Conservation (phyloP, 2,888 invertebrate genomes). For the Ischnus inquisitorius region DNA sequence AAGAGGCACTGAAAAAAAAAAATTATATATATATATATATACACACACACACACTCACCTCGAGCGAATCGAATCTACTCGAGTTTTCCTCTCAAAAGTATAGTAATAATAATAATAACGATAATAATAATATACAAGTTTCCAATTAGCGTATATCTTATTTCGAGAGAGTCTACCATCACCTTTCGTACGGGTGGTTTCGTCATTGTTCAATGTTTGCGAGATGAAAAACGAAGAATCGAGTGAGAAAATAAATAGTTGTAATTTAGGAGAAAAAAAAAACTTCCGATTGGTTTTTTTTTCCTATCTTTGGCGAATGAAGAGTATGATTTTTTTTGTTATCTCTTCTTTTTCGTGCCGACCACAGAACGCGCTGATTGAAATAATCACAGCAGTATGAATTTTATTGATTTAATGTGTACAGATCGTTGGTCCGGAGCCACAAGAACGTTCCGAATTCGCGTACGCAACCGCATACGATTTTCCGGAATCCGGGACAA, state of each 20-base stretch:
- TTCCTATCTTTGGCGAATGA: slow-evolving; percentile 25
- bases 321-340: slow-evolving; percentile 8
- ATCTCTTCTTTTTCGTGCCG: neutral
- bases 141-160: slow-evolving; percentile 33
- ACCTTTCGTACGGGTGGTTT: slow-evolving; percentile 26
- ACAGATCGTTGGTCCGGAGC: slow-evolving; percentile 2
- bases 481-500: neutral
- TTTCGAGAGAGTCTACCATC: slow-evolving; percentile 14
- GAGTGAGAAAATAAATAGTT: slow-evolving; percentile 34
- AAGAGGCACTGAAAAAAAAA: slow-evolving; percentile 35
- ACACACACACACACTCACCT: slow-evolving; percentile 45
- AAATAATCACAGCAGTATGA: slow-evolving; percentile 2
- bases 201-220: slow-evolving; percentile 59
- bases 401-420: slow-evolving; percentile 4
- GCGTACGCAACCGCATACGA: neutral
- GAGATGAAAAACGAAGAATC: slow-evolving; percentile 36
- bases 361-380: neutral
- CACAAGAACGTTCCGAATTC: neutral
- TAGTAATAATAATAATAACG: slow-evolving; percentile 23
- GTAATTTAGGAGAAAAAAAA: slow-evolving; percentile 28
- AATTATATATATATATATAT: slow-evolving; percentile 23
- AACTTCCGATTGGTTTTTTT: slow-evolving; percentile 40
- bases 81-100: slow-evolving; percentile 30
- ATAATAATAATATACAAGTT: slow-evolving; percentile 5
- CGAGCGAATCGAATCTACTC: slow-evolving; percentile 39